phyloP scores from a whole-genome alignment of 2,113 vertebrate species.

The Malurus elegans region DNA sequence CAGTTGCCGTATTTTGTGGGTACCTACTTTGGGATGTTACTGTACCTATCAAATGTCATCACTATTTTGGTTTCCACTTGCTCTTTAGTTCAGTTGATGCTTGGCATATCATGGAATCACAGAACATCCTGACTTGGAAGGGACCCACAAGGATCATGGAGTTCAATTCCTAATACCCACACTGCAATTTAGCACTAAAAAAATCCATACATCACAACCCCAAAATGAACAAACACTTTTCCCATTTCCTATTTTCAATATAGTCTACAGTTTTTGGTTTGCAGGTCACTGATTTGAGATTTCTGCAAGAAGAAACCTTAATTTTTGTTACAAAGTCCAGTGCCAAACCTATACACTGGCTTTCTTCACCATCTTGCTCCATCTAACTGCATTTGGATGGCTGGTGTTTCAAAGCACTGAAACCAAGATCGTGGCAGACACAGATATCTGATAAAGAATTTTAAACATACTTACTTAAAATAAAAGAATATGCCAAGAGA shows the following conservation, averaged over 20 bases:
- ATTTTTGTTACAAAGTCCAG: background rate
- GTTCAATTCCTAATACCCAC: background rate
- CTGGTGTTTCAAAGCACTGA: background rate
- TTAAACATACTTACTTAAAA: conserved; percentile 89
- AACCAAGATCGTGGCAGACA: background rate
- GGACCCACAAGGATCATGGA: background rate
- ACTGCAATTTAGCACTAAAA: background rate
- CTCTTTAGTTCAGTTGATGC: background rate
- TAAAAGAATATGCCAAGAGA: conserved; percentile 97
- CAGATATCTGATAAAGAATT: background rate
- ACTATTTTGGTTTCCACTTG: background rate
- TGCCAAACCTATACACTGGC: background rate
- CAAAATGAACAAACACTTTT: background rate
- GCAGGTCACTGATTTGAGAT: background rate
- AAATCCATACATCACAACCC: background rate
- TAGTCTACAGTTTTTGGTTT: background rate
- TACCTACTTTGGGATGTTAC: background rate
- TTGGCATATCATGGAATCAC: background rate
- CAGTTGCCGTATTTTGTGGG: background rate
- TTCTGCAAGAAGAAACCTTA: background rate
- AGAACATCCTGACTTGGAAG: background rate
- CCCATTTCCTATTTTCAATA: background rate
- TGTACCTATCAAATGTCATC: background rate
- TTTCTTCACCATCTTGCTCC: background rate
- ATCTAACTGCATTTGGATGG: background rate